These are phyloP conservation scores for Biston betularia DNA, from an alignment of 2,888 invertebrate genomes.

Conservation along the genomic window DNA sequence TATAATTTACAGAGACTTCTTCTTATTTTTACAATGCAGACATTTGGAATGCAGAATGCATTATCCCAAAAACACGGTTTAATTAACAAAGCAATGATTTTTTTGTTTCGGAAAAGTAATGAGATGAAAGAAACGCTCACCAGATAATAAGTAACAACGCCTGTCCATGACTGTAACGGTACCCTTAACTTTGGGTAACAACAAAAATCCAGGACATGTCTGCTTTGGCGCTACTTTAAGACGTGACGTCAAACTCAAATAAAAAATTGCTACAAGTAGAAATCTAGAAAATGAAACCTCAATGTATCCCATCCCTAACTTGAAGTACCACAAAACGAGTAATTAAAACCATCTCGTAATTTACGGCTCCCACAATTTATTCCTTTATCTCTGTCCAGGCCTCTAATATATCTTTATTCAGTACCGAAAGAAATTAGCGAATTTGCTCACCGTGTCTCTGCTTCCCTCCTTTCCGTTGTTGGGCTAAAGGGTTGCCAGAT, in stretches of 20 bases:
- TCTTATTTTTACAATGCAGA: too few relatives aligned
- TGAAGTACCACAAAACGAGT: slow-evolving; percentile 67
- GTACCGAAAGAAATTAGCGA: slow-evolving; percentile 77
- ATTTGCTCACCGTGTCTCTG: slow-evolving; percentile 67
- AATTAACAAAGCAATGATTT: too few relatives aligned
- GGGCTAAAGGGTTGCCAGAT: slow-evolving; percentile 71
- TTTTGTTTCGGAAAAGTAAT: too few relatives aligned
- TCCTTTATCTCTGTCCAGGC: slow-evolving; percentile 82
- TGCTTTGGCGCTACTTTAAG: too few relatives aligned
- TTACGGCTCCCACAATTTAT: slow-evolving; percentile 84
- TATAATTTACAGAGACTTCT: too few relatives aligned
- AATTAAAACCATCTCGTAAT: slow-evolving; percentile 86
- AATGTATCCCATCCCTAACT: slow-evolving; percentile 6
- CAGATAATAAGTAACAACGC: too few relatives aligned
- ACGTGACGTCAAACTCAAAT: neutral
- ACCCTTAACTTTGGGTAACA: too few relatives aligned
- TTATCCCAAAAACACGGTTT: too few relatives aligned
- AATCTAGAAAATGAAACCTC: neutral
- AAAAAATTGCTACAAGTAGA: neutral
- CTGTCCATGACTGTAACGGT: too few relatives aligned
- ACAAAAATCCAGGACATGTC: too few relatives aligned
- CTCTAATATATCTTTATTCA: slow-evolving; percentile 85
- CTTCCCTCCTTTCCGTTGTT: slow-evolving; percentile 62
- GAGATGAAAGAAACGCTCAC: too few relatives aligned
- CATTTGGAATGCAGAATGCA: too few relatives aligned